A percentile compares a stretch with the other conserved stretches of the same genome.
These are phyloP conservation scores for Scotopteryx bipunctaria DNA, from an alignment of 2,888 invertebrate species.

Conservation along the genomic window DNA sequence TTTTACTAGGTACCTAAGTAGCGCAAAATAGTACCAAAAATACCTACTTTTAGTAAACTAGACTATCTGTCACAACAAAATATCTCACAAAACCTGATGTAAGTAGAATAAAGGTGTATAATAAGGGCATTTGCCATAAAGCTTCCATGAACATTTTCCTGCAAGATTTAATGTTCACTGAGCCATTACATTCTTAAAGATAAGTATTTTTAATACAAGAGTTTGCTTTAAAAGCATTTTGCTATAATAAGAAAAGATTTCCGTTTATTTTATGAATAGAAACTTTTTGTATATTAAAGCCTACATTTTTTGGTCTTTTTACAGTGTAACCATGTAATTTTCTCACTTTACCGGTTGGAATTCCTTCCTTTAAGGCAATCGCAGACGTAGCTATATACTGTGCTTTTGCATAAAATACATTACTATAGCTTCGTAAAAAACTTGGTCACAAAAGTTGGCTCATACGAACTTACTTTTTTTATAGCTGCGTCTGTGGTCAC, in stretches of 20 bases:
- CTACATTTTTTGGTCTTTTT: slow-evolving; percentile 1
- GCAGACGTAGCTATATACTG: too few species aligned
- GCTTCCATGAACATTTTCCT: slow-evolving; percentile 1
- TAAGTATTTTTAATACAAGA: slow-evolving; percentile 17
- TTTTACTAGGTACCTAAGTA: too few species aligned
- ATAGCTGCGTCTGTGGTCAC: too few species aligned
- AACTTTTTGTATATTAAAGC: slow-evolving; percentile 25
- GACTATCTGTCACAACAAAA: background rate
- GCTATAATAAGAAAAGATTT: slow-evolving; percentile 23
- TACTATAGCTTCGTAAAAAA: too few species aligned
- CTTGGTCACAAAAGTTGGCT: too few species aligned
- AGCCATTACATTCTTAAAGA: slow-evolving; percentile 11
- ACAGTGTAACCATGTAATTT: background rate
- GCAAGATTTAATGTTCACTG: slow-evolving; percentile 3
- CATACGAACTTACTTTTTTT: too few species aligned
- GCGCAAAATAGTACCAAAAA: too few species aligned
- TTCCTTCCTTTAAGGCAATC: too few species aligned
- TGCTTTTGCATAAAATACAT: too few species aligned
- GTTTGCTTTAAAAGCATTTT: slow-evolving; percentile 21
- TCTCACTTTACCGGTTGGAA: background rate
- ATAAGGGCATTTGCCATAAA: slow-evolving; percentile 1
- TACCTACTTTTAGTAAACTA: too few species aligned
- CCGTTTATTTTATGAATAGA: slow-evolving; percentile 17
- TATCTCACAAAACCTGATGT: background rate
- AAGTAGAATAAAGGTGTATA: background rate